Conservation (phyloP, 2,888 invertebrate species). For the Apamea crenata region DNA sequence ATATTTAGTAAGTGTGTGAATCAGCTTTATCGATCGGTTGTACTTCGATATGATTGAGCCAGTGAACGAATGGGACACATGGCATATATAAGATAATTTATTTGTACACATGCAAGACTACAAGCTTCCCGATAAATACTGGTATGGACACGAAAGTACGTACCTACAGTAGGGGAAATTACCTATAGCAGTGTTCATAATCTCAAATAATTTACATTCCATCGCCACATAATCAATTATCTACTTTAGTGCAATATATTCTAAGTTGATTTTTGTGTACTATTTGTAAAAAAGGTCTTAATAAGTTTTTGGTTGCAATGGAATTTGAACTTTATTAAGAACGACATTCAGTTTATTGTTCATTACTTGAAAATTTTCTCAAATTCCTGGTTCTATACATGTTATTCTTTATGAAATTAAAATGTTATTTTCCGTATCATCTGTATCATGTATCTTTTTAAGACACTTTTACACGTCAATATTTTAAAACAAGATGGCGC, state of each 20-base stretch:
- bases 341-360: background rate
- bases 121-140: background rate
- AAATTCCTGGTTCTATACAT: background rate
- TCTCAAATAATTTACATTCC: background rate
- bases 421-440: background rate
- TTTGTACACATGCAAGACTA: background rate
- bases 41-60: background rate
- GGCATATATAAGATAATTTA: background rate
- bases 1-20: background rate
- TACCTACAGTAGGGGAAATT: background rate
- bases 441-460: too few relatives aligned
- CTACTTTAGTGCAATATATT: background rate
- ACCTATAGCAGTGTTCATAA: background rate
- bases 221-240: background rate
- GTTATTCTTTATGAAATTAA: background rate
- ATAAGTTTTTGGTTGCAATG: background rate
- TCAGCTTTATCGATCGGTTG: background rate
- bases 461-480: background rate
- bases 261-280: background rate
- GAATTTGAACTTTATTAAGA: background rate
- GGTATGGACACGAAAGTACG: background rate
- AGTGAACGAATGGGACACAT: background rate
- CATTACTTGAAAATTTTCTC: background rate
- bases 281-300: background rate
- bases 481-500: background rate